Evolutionary conservation across 2,797 vertebrate genomes (phyloP).

Genomic region (Malacoraja senta): DNA sequence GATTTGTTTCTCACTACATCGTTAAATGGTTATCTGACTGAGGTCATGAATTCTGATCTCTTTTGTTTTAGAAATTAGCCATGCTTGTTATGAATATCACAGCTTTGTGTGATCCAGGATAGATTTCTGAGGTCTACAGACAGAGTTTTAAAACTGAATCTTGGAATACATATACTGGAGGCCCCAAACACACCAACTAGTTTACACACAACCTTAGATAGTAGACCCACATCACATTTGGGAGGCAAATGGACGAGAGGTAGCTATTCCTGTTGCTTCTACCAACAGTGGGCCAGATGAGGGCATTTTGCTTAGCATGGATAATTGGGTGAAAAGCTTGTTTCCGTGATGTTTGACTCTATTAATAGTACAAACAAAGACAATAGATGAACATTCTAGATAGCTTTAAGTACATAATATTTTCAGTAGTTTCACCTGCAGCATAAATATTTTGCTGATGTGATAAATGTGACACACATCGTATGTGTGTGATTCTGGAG

Average conservation of each 20-base stretch:
- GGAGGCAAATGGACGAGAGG: neutral
- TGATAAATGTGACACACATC: neutral
- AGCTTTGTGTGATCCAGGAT: neutral
- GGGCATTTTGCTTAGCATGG: too few species aligned
- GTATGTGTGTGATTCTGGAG: neutral
- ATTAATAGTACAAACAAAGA: neutral
- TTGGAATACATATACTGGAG: neutral
- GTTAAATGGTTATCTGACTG: neutral
- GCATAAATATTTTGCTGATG: neutral
- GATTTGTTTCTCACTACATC: neutral
- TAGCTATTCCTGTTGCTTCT: neutral
- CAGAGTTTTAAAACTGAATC: neutral
- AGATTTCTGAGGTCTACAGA: neutral
- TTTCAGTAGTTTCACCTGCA: neutral
- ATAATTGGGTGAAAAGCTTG: too few species aligned
- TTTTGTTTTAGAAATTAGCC: neutral
- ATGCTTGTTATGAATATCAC: neutral
- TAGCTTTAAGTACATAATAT: neutral
- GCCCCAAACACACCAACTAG: neutral
- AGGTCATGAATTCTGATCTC: neutral
- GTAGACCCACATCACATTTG: neutral
- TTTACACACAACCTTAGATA: neutral
- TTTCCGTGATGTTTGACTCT: too few species aligned
- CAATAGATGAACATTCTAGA: neutral
- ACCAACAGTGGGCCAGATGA: neutral